Base-by-base conservation (phyloP, 2,888 invertebrate species). In the Crepidodera aurea region DNA sequence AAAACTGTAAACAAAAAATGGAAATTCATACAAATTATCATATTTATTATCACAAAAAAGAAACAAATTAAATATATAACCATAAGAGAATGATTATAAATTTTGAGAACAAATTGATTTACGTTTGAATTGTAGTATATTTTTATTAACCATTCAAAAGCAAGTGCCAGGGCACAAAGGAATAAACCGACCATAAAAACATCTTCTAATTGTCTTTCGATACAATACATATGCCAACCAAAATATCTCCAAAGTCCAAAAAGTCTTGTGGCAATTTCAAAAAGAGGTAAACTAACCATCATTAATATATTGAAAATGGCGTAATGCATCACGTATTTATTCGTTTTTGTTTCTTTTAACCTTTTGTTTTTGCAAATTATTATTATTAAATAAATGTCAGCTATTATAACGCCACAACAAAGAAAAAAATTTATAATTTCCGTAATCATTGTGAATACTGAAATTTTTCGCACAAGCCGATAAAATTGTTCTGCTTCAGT, bases 61-160 rank as follows among this genome's bases (percentile, higher is more conserved):
- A 25, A 8, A 22, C 22, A 16, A 46, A 46, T 1, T 22, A 46
- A 22, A 42, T 42, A 19, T 4, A 12, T 44, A 12, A 55, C 32
- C 3, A 22, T n/a, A 13, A 55, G 4, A 0, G 13, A 19, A 32
- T 32, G n/a, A 12, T 29, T n/a, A 12, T 32, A 16, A 22, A 55
- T 10, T 44, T 42, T 22, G 18, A 42, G 16, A 13, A 32, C 16
- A 19, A 44, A n/a, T 15, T 19, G 10, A 0, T 44, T 44, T 8
- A 44, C 55, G 5, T 18, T 55, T 19, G 29, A 46, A 6, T 46
- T 29, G 8, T 6, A 55, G 32, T 44, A 29, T 3, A 55, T 32
- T 2, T n/a, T 19, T 29, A 55, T 3, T 10, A 55, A 19, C 55
- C 55, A 55, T 18, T 55, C 42, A 10, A 55, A 55, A 19, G 44